Percentiles rank a stretch among this genome's conserved stretches.
Conservation (phyloP, 2,113 vertebrate genomes). For the Syngnathus scovelli region DNA sequence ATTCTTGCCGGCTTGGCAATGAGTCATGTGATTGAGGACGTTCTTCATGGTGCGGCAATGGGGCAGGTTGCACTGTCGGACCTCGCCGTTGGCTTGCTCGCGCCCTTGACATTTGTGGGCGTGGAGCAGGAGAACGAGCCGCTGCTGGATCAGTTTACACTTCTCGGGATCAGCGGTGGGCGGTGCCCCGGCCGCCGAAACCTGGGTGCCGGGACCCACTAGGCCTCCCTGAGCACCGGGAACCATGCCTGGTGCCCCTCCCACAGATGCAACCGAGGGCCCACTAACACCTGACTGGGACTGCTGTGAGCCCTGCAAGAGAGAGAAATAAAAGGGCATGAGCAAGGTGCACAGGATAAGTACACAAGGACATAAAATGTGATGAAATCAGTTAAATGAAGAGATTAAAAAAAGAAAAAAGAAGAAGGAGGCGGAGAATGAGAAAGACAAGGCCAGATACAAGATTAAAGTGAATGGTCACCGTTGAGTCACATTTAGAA, state of each 20-base stretch:
- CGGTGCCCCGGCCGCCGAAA: constrained; percentile 79
- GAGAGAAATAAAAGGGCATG: neutral
- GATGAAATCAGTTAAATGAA: neutral
- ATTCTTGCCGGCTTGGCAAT: constrained; percentile 97
- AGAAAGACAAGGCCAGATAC: neutral
- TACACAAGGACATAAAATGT: neutral
- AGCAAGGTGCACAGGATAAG: neutral
- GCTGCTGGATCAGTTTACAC: constrained; percentile 97
- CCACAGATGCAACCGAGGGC: constrained; percentile 48
- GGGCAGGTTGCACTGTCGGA: constrained; percentile 94
- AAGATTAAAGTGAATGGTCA: neutral
- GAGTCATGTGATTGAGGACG: constrained; percentile 98
- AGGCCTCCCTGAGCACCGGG: constrained; percentile 76
- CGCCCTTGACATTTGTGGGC: constrained; percentile 98
- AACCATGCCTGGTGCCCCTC: constrained; percentile 70
- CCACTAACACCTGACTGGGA: constrained; percentile 57
- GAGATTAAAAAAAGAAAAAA: neutral
- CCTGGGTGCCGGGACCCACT: constrained; percentile 60
- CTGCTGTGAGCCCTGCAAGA: constrained; percentile 61
- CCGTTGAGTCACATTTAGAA: neutral
- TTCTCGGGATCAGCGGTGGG: constrained; percentile 97
- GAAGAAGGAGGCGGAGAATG: neutral
- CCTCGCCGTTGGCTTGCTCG: constrained; percentile 94
- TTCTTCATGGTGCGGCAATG: constrained; percentile 99
- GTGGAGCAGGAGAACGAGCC: constrained; percentile 91